Conservation (phyloP, 1,140 invertebrate species). For the Drosophila bocqueti region DNA sequence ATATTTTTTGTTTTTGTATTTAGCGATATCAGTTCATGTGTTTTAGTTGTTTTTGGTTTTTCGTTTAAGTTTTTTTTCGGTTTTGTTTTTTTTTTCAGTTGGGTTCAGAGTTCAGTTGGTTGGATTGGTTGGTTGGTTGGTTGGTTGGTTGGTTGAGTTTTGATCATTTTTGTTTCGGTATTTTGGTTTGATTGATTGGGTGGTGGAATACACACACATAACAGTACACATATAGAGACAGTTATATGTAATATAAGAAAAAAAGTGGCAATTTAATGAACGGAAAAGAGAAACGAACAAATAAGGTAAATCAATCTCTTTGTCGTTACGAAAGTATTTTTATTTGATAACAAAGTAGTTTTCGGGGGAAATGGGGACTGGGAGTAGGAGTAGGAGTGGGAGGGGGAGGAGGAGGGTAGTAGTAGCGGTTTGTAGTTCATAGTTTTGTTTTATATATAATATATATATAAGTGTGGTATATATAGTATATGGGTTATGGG, state of each 20-base stretch:
- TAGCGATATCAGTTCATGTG: constrained; percentile 74
- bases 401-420: neutral
- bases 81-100: constrained; percentile 41
- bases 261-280: constrained; percentile 66
- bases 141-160: constrained; percentile 43
- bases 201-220: constrained; percentile 78
- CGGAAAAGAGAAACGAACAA: constrained; percentile 76
- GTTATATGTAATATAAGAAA: constrained; percentile 73
- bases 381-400: neutral
- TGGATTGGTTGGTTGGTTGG: constrained; percentile 36
- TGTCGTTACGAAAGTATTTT: constrained; percentile 68
- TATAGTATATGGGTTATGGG: neutral
- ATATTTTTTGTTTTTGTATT: constrained; percentile 45
- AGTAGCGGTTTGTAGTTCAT: constrained; percentile 28
- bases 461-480: neutral
- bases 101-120: constrained; percentile 63
- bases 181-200: constrained; percentile 68
- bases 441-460: constrained; percentile 2
- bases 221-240: constrained; percentile 77
- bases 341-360: constrained; percentile 50
- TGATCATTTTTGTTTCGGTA: constrained; percentile 41
- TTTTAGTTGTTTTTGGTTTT: constrained; percentile 44
- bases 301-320: constrained; percentile 74
- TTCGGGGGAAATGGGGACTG: neutral
- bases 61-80: constrained; percentile 6